Evolutionary conservation across 2,113 vertebrate genomes (phyloP).

Genomic region (Anoura caudifer): DNA sequence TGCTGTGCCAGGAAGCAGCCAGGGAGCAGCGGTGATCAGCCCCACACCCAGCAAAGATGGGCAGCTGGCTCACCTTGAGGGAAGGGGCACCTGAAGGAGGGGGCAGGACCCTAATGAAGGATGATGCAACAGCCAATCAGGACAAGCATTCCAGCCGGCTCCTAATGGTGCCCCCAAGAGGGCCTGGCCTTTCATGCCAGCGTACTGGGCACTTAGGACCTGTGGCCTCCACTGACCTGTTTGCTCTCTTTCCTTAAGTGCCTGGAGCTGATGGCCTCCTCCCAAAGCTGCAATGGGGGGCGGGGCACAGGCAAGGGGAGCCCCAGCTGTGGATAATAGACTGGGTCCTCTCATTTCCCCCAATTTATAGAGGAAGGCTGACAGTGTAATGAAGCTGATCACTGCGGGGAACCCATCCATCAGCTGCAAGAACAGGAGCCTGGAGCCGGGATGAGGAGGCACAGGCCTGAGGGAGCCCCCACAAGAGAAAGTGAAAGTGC

Average conservation of each 20-base stretch:
- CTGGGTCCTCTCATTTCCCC: background rate
- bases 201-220: background rate
- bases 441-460: background rate
- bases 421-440: background rate
- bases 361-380: background rate
- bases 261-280: background rate
- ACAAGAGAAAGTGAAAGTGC: conserved; percentile 35
- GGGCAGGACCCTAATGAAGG: background rate
- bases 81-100: background rate
- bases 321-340: background rate
- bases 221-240: background rate
- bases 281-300: too few relatives aligned
- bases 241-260: background rate
- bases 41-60: background rate
- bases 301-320: accelerated
- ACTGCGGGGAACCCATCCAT: accelerated
- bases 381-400: background rate
- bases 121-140: background rate
- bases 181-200: background rate
- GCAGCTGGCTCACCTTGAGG: background rate
- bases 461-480: background rate
- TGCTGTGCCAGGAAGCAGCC: background rate
- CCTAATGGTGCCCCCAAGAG: background rate
- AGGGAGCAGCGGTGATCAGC: background rate
- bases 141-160: too few relatives aligned